Evolutionary conservation across 2,113 vertebrate genomes (phyloP).

Genomic region (Excalfactoria chinensis): DNA sequence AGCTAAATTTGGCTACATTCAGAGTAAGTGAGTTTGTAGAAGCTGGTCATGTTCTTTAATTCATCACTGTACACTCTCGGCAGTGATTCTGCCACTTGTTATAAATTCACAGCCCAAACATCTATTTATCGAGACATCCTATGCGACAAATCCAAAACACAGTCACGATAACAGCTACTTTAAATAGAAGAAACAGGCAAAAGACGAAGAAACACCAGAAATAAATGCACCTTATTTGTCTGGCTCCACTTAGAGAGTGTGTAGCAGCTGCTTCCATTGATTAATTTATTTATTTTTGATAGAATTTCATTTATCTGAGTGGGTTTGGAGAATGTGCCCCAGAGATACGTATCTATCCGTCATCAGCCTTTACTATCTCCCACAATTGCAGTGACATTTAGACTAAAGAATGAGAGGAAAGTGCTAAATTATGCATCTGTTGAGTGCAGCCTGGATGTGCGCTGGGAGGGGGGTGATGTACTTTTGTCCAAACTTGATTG

Average conservation of each 20-base stretch:
- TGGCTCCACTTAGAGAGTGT: not conserved
- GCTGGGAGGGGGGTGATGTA: fast-evolving
- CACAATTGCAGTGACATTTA: not conserved
- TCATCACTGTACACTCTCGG: not conserved
- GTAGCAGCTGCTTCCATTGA: not conserved
- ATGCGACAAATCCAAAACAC: not conserved
- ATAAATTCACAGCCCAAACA: not conserved
- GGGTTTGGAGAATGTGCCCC: not conserved
- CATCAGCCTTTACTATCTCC: not conserved
- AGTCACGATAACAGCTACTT: not conserved
- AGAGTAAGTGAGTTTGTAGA: not conserved
- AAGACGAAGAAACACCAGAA: not conserved
- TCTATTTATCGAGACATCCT: not conserved
- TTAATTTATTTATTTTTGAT: not conserved
- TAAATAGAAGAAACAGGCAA: not conserved
- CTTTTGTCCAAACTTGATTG: not conserved
- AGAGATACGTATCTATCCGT: fast-evolving
- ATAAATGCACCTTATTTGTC: not conserved
- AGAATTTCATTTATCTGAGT: not conserved
- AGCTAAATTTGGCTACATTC: not conserved
- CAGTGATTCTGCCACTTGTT: not conserved
- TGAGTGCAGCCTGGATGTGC: not conserved
- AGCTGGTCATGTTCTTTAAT: not conserved
- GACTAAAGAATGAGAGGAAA: not conserved
- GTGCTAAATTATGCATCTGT: not conserved